Base-by-base conservation (phyloP, 37 sponge, comb jelly and placozoan species). In the Petrosia ficiformis region DNA sequence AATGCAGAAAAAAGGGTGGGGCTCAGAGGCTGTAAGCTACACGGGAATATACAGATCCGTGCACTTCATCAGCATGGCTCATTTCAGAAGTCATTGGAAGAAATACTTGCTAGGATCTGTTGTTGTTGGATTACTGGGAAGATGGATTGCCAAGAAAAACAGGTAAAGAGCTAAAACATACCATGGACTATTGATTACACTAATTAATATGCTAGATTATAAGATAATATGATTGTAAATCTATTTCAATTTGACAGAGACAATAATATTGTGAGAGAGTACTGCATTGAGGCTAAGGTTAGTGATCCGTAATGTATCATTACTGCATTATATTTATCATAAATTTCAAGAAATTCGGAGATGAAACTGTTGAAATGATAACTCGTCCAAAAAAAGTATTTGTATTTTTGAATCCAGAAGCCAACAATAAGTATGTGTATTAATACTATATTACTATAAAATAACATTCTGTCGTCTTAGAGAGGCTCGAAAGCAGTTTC, bases 1-100 rank as follows among this genome's bases (percentile, higher is more conserved):
- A 19, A 19, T 48, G 54, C 54, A 48, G 14, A 48, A 48, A 8
- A 26, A 61, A n/a, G 63, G 63, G 63, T n/a, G 63, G 22, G 63
- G 63, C 63, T 61, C 28, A 5, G 63, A 6, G 22, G 22, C 28
- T 29, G 28, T 26, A 61, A n/a, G 5, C 63, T 26, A n/a, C 5
- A n/a, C 63, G 63, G 63, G 26, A 29, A 6, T 61, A 61, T 70
- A 3, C 30, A n/a, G 42, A 70, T 70, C 8, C 42, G 67, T 41
- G 48, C 56, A 35, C 26, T 43, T 32, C 24, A 36, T 32, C 61
- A 60, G 63, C 28, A 76, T 76, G 77, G 77, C 77, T 40, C 38
- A 65, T 21, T 54, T 83, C 11, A 69, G 59, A 39, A 84, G 74
- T 40, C 70, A 91, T 58, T 91, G 92, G 92, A 91, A 91, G 61